These are phyloP conservation scores for Pollenia labialis DNA, from an alignment of 2,888 invertebrate genomes.

Conservation along the genomic window DNA sequence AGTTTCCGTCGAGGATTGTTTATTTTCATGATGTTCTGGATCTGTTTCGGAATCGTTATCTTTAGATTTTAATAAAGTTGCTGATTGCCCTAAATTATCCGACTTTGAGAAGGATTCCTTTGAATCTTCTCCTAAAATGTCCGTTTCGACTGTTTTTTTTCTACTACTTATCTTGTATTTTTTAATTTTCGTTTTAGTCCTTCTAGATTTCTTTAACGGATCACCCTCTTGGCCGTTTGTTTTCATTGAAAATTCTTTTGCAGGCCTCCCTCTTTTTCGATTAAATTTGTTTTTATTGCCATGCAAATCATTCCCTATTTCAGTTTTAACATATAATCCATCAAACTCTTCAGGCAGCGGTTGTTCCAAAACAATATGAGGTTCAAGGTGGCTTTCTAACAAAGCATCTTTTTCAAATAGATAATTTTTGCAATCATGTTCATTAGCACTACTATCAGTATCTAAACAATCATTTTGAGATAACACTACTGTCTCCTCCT, in stretches of 20 bases:
- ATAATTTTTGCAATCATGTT: slow-evolving; percentile 18
- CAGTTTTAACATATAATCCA: slow-evolving; percentile 32
- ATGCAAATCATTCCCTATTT: not conserved
- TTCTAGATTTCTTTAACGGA: slow-evolving; percentile 40
- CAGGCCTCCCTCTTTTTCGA: slow-evolving; percentile 49
- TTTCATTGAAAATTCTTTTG: not conserved
- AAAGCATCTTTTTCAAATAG: not conserved
- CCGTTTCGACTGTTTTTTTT: not conserved
- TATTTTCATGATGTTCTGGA: not conserved
- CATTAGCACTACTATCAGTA: not conserved
- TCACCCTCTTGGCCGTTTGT: not conserved
- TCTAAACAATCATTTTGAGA: not conserved
- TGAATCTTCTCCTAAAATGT: not conserved
- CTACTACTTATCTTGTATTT: not conserved
- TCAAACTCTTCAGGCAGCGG: slow-evolving; percentile 44
- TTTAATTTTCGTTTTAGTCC: slow-evolving; percentile 1
- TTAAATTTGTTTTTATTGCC: not conserved
- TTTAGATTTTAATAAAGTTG: not conserved
- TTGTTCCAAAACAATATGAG: slow-evolving; percentile 31
- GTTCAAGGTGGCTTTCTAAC: slow-evolving; percentile 8
- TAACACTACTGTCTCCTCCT: slow-evolving; percentile 21
- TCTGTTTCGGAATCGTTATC: slow-evolving; percentile 54
- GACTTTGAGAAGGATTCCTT: not conserved
- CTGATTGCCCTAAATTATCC: not conserved
- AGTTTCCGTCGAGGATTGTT: not conserved